These are phyloP conservation scores for Epinephelus coioides DNA, from an alignment of 2,797 vertebrate genomes.

Conservation along the genomic window DNA sequence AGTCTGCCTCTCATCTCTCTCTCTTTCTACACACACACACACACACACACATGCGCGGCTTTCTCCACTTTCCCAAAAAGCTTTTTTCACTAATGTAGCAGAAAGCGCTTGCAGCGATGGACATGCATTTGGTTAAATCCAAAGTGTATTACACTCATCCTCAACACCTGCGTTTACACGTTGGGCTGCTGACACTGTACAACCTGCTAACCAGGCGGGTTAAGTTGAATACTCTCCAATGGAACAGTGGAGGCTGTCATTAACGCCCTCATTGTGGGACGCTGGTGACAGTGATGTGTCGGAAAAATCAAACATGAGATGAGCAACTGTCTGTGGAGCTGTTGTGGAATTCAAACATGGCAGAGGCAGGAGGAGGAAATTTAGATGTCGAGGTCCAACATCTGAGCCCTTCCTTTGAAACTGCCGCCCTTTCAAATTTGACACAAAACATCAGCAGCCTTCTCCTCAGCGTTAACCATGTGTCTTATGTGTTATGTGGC, in stretches of 20 bases:
- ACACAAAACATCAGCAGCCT: conserved; percentile 14
- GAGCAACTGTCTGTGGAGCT: not conserved
- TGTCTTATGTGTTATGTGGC: conserved; percentile 6
- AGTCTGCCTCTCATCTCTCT: conserved; percentile 61
- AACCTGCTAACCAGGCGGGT: conserved; percentile 38
- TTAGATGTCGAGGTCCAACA: conserved; percentile 2
- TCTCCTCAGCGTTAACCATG: not conserved
- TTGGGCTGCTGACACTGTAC: conserved; percentile 33
- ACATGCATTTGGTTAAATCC: conserved; percentile 53
- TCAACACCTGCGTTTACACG: conserved; percentile 41
- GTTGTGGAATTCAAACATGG: conserved; percentile 19
- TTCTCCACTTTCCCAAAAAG: conserved; percentile 42
- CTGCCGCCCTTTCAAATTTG: conserved; percentile 6
- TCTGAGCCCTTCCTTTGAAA: not conserved
- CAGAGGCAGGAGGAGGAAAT: not conserved
- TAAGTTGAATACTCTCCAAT: conserved; percentile 39
- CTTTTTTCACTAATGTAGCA: conserved; percentile 48
- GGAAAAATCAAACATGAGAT: conserved; percentile 15
- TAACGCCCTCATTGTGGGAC: conserved; percentile 1
- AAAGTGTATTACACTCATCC: conserved; percentile 45
- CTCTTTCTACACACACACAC: conserved; percentile 6
- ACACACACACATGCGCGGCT: conserved; percentile 25
- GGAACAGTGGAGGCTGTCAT: conserved; percentile 9
- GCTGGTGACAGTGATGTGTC: not conserved
- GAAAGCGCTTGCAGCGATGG: conserved; percentile 29